phyloP scores from a whole-genome alignment of 2,888 invertebrate genomes.

The Keiferia lycopersicella region DNA sequence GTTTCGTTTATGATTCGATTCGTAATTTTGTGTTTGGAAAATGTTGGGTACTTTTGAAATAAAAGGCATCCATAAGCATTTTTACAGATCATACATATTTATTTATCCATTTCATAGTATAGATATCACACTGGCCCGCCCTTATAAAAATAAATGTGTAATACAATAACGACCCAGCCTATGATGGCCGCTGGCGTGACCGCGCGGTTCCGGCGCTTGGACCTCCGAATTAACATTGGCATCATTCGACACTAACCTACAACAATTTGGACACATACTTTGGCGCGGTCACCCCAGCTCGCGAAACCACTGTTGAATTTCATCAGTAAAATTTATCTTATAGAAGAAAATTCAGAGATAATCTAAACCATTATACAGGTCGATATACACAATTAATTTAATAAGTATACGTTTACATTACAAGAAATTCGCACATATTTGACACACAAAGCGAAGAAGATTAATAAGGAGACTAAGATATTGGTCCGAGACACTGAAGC shows the following conservation, averaged over 20 bases:
- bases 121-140: constrained; percentile 82
- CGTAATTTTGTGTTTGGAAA: not conserved
- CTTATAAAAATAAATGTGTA: constrained; percentile 81
- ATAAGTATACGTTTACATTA: constrained; percentile 72
- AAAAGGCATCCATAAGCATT: constrained; percentile 65
- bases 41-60: constrained; percentile 39
- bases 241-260: constrained; percentile 67
- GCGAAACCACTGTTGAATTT: constrained; percentile 58
- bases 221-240: constrained; percentile 59
- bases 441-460: constrained; percentile 80
- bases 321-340: constrained; percentile 61
- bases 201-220: constrained; percentile 49
- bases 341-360: constrained; percentile 69
- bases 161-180: constrained; percentile 76
- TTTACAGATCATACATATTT: constrained; percentile 82
- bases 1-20: not conserved
- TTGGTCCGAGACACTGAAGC: constrained; percentile 81
- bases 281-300: constrained; percentile 64
- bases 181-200: constrained; percentile 58
- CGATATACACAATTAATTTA: constrained; percentile 74
- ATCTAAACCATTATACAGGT: constrained; percentile 80
- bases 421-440: constrained; percentile 79
- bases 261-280: constrained; percentile 71
- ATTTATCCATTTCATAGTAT: constrained; percentile 81
- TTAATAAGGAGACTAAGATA: constrained; percentile 72